Base-by-base conservation (phyloP, 2,888 invertebrate species). In the Eupithecia insigniata region DNA sequence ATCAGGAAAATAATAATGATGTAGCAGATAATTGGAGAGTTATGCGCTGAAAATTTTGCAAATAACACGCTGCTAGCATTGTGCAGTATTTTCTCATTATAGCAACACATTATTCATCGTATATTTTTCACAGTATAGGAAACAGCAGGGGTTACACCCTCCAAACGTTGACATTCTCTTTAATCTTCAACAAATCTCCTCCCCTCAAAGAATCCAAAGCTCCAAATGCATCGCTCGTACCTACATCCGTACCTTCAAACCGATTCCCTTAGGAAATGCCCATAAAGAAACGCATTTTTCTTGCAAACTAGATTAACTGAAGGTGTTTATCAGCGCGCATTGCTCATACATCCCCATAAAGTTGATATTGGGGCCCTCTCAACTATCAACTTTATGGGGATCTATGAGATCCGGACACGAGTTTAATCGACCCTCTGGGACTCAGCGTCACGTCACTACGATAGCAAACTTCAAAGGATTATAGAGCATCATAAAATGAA, bases 391-490 rank as follows among this genome's bases (percentile, higher is more conserved):
- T n/a, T n/a, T n/a, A n/a, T n/a, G n/a, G n/a, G n/a, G n/a, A n/a
- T n/a, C n/a, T n/a, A n/a, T n/a, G 79, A 73, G 74, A 61, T 72
- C 69, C 70, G 61, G 71, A 60, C 64, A 26, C 10, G 64, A 26
- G 22, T 18, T 34, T 62, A 36, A 64, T 64, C 34, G 64, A 26
- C 16, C 64, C 36, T n/a, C 22, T 12, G 64, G 64, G 64, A 81
- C 73, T 66, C 69, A 71, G 77, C 78, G 82, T 81, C 85, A 79
- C 80, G 80, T 78, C 81, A 79, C 46, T 51, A 10, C 75, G 79
- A 71, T 72, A 71, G 60, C 78, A 66, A 28, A 74, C 60, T 67
- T 71, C 71, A 61, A 67, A 71, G 55, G 62, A 46, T 61, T 36
- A 67, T 43, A 34, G 43, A 26, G 43, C 46, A 26, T n/a, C 43